Percentiles rank a stretch among this genome's conserved stretches.
Conservation (phyloP, 2,797 vertebrate genomes). For the Darevskia nairensis region DNA sequence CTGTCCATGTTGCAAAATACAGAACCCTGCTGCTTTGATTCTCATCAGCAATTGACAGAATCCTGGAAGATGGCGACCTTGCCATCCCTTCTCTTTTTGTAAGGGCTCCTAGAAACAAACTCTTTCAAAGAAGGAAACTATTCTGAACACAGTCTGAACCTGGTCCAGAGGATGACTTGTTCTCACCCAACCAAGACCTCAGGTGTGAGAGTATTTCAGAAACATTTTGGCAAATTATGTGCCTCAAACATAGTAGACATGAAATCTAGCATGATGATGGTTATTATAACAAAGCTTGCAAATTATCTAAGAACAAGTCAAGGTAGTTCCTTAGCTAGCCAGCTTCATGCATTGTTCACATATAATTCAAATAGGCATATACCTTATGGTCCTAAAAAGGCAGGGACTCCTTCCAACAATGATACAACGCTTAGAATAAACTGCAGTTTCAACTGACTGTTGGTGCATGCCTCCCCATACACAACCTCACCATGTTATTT, state of each 20-base stretch:
- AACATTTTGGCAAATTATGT: not conserved
- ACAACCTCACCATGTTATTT: not conserved
- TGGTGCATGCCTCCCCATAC: too few species aligned
- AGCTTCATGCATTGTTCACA: slow-evolving; percentile 12
- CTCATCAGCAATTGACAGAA: not conserved
- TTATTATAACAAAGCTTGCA: not conserved
- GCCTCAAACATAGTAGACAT: not conserved
- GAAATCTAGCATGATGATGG: not conserved
- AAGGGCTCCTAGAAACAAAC: slow-evolving; percentile 8
- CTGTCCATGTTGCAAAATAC: slow-evolving; percentile 55
- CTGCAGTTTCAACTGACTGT: not conserved
- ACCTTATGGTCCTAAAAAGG: not conserved
- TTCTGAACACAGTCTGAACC: not conserved
- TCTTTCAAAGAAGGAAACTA: not conserved
- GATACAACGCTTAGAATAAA: not conserved
- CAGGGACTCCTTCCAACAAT: not conserved
- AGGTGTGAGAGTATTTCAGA: not conserved
- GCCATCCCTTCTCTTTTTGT: not conserved
- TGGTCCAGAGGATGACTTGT: not conserved
- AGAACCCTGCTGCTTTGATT: slow-evolving; percentile 52
- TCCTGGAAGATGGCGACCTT: not conserved
- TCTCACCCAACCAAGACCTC: slow-evolving; percentile 26
- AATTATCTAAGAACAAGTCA: slow-evolving; percentile 1
- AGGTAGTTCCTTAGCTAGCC: not conserved
- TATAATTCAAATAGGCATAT: slow-evolving; percentile 6